Evolutionary conservation across 2,888 invertebrate species (phyloP).

Genomic region (Netelia virgata): DNA sequence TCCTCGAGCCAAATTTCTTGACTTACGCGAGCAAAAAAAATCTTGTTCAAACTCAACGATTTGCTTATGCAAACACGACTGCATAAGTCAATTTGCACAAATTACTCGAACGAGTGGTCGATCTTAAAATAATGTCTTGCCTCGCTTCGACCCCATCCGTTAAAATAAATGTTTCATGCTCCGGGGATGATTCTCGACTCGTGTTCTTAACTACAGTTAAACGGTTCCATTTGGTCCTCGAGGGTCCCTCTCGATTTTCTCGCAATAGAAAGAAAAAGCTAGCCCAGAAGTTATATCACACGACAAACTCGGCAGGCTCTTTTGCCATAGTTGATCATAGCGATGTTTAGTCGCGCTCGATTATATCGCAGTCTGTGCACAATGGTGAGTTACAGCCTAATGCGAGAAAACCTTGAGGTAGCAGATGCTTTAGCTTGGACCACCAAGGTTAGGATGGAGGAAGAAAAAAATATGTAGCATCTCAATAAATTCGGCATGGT

Average conservation of each 20-base stretch:
- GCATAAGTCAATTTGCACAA: too few species aligned
- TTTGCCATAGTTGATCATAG: slow-evolving; percentile 41
- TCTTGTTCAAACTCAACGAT: too few species aligned
- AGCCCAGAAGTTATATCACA: background rate
- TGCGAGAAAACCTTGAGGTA: slow-evolving; percentile 19
- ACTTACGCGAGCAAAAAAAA: too few species aligned
- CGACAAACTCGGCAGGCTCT: slow-evolving; percentile 7
- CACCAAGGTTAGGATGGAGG: slow-evolving; percentile 70
- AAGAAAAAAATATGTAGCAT: slow-evolving; percentile 63
- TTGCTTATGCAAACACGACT: too few species aligned
- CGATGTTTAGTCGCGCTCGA: slow-evolving; percentile 66
- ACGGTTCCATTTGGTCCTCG: slow-evolving; percentile 6
- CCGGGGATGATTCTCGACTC: slow-evolving; percentile 7
- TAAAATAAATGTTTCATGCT: slow-evolving; percentile 4
- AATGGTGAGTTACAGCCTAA: slow-evolving; percentile 74
- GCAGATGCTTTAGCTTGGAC: slow-evolving; percentile 68
- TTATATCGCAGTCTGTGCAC: slow-evolving; percentile 51
- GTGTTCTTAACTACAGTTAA: slow-evolving; percentile 34
- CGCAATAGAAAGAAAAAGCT: background rate
- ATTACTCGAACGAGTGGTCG: too few species aligned
- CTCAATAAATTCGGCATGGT: slow-evolving; percentile 80
- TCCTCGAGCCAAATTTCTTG: too few species aligned
- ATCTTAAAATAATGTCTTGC: too few species aligned
- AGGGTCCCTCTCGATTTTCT: background rate
- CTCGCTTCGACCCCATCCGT: too few species aligned